A percentile compares a stretch with the other conserved stretches of the same genome.
Conservation (phyloP, 1,140 invertebrate genomes). For the Ditylenchus dipsaci region DNA sequence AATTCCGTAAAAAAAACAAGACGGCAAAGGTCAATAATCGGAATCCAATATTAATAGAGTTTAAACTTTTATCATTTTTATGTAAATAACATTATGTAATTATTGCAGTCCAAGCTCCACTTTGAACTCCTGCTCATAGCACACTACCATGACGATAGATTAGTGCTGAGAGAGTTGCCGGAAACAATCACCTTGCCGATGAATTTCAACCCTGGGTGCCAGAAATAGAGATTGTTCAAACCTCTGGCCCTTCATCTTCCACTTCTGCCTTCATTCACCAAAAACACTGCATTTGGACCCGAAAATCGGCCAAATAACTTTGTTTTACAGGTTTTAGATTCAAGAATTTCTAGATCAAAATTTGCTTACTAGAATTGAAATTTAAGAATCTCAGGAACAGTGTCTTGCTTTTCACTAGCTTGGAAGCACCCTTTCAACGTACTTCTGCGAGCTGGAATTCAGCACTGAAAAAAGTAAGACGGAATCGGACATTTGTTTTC, state of each 20-base stretch:
- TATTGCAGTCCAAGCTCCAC: neutral
- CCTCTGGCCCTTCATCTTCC: neutral
- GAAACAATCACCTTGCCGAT: conserved; percentile 27
- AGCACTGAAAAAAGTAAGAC: conserved; percentile 28
- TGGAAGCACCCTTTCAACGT: conserved; percentile 40
- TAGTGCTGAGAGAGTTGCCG: conserved; percentile 33
- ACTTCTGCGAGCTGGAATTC: conserved; percentile 29
- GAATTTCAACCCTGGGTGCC: conserved; percentile 43
- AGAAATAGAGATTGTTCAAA: conserved; percentile 18
- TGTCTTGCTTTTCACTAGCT: conserved; percentile 21
- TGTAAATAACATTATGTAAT: conserved; percentile 11
- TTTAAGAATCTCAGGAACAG: conserved; percentile 17
- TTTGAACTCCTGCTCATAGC: conserved; percentile 29
- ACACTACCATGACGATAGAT: conserved; percentile 35
- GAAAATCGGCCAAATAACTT: conserved; percentile 43
- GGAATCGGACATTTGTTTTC: neutral
- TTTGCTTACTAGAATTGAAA: neutral
- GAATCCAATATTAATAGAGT: no score
- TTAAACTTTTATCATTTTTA: no score
- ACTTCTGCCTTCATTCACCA: conserved; percentile 10
- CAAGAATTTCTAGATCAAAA: neutral
- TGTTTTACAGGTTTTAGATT: conserved; percentile 33
- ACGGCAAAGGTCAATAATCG: no score
- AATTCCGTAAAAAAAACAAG: no score
- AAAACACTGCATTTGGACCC: conserved; percentile 34